Evolutionary conservation across 2,113 vertebrate genomes (phyloP).

Genomic region (Pteruthius melanotis): DNA sequence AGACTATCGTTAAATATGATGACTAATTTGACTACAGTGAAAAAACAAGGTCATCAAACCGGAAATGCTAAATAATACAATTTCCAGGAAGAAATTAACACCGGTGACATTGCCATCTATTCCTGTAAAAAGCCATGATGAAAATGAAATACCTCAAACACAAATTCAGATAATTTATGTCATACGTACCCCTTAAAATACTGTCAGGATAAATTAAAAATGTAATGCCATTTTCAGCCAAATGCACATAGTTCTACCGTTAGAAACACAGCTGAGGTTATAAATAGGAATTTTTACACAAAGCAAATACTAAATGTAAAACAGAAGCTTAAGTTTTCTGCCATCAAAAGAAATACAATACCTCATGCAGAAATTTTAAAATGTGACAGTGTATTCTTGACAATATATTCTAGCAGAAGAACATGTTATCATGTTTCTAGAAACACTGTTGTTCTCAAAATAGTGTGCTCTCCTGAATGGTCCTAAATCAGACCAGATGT

Average conservation of each 20-base stretch:
- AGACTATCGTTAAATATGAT: background rate
- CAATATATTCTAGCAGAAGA: background rate
- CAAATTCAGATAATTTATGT: background rate
- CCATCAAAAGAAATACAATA: background rate
- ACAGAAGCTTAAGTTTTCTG: background rate
- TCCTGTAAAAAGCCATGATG: conserved; percentile 31
- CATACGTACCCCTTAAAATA: background rate
- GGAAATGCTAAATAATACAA: background rate
- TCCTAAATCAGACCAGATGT: background rate
- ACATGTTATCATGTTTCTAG: background rate
- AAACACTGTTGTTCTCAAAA: background rate
- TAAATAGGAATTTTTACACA: background rate
- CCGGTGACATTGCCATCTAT: background rate
- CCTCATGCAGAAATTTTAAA: background rate
- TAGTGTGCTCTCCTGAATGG: background rate
- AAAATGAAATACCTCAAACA: conserved; percentile 35
- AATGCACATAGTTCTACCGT: background rate
- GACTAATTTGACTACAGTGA: background rate
- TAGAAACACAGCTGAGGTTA: background rate
- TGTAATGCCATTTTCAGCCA: background rate
- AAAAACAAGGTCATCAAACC: background rate
- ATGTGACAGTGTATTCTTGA: background rate
- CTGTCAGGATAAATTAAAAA: background rate
- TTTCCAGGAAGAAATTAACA: conserved; percentile 20
- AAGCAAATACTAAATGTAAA: background rate